Percentiles rank a stretch among this genome's conserved stretches.
Evolutionary conservation across 2,113 vertebrate species (phyloP).

Genomic region (Puffinus mauretanicus): DNA sequence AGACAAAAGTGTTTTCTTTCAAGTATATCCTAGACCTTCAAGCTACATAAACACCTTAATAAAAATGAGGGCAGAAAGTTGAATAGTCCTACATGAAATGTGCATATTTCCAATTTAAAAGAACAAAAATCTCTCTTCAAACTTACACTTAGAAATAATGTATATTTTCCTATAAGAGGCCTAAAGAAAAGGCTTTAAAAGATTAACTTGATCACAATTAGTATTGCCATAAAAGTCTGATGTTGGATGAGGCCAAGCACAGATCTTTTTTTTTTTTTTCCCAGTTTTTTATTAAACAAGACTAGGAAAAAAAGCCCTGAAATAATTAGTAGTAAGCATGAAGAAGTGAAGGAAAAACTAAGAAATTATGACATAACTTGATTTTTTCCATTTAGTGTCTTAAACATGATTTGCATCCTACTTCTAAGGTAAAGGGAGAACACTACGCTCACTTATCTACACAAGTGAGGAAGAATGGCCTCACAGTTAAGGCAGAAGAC

Average conservation of each 20-base stretch:
- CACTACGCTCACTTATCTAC: fast-evolving
- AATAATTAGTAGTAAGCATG: neutral
- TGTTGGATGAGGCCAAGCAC: neutral
- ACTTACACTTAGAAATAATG: neutral
- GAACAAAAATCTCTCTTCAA: neutral
- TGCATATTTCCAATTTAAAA: neutral
- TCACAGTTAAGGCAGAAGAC: neutral
- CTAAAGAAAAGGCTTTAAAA: neutral
- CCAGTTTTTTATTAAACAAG: neutral
- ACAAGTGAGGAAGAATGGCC: neutral
- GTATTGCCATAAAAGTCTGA: neutral
- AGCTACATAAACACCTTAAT: neutral
- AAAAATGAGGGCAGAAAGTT: neutral
- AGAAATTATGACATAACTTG: neutral
- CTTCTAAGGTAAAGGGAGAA: neutral
- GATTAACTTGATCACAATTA: neutral
- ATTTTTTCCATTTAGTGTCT: neutral
- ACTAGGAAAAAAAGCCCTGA: neutral
- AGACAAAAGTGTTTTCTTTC: neutral
- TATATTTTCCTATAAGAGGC: neutral
- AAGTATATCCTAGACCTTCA: neutral
- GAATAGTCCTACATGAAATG: neutral
- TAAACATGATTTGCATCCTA: neutral
- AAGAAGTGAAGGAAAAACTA: neutral
- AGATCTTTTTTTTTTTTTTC: no score